Base-by-base conservation (phyloP, 2,113 vertebrate genomes). In the Neomonachus schauinslandi region DNA sequence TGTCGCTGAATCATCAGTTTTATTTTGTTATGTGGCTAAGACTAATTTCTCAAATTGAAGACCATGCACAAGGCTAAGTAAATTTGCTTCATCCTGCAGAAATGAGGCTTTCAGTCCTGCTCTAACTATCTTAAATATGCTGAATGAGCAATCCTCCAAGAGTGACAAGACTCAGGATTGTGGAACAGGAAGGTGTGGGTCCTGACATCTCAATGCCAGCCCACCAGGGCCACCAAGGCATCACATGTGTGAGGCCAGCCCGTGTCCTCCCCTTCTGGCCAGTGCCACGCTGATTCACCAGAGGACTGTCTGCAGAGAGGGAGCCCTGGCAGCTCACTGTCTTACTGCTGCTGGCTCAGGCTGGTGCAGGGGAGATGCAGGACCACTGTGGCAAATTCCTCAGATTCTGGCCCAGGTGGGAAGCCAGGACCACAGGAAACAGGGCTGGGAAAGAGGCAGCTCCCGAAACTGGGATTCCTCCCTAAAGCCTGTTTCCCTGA, bases 21-120 rank as follows among this genome's bases (percentile, higher is more conserved):
- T 79, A 85, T 51, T 97, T 96, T 94, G 89, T 74, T 89, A 16
- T 86, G n/a, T 92, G 77, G 26, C 92, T 96, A 53, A 42, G 51
- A 77, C 53, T 91, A 91, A 94, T 98, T 97, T 63, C 91, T 96
- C 61, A 94, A 96, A 97, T 97, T 97, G 95, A 93, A 85, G 49
- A 53, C 55, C 57, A 57, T 18, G 36, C 14, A 12, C 71, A 51
- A 63, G 74, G 63, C 19, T 80, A 42, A 86, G 76, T 15, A 69
- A 76, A 72, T 1, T 57, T 76, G 26, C 46, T 80, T 71, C 11
- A 39, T 46, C 88, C 89, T 53, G 18, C 39, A 42, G 53, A 82
- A 92, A 31, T 9, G 15, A 19, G 26, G 3, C 6, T 89, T 94
- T 92, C 1, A 22, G 26, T 49, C 46, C 36, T 61, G 7, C 13